Base-by-base conservation (phyloP, 2,888 invertebrate species). In the Agriopis leucophaearia region DNA sequence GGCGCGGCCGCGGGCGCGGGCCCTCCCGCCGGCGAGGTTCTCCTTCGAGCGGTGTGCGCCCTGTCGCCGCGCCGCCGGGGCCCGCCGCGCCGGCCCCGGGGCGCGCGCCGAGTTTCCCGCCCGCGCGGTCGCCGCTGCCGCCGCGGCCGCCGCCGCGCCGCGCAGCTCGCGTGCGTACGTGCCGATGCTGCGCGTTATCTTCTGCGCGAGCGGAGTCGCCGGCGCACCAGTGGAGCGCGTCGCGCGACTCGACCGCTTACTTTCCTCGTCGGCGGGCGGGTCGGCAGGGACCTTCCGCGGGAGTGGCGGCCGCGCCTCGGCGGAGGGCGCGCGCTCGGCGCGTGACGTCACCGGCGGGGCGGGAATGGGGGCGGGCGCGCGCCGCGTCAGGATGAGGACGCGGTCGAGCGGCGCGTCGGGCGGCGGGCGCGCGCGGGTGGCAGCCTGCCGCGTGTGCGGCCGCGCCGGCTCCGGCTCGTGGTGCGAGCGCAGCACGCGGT, bases 401-500 rank as follows among this genome's bases (percentile, higher is more conserved):
- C 91, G 87, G 52, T 88, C 90, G 69, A 81, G 75, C 66, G 80
- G 74, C 66, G 74, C 69, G 18, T 74, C 71, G 57, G 75, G 66
- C 50, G 73, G n/a, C 60, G 50, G 70, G 71, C 12, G 70, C 77
- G 18, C 83, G 77, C 77, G 82, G 61, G 72, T 84, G 78, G 74
- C 79, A 12, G 82, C 73, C 75, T 84, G 84, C 8, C 89, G 78
- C 50, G 89, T 88, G 67, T 82, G 87, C 63, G 90, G 89, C 1
- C 86, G 84, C 70, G 74, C 84, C 66, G 85, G 83, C 47, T 87
- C 87, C 50, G 74, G 69, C 70, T 90, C 89, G 80, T 92, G 91
- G 77, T 91, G 93, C 44, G 94, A 94, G 71, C 94, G 90, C 77
- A 94, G 83, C 78, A 91, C 94, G 66, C 94, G 87, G 74, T 88